Conservation (phyloP, 1,140 invertebrate species). For the Drosophila jambulina region DNA sequence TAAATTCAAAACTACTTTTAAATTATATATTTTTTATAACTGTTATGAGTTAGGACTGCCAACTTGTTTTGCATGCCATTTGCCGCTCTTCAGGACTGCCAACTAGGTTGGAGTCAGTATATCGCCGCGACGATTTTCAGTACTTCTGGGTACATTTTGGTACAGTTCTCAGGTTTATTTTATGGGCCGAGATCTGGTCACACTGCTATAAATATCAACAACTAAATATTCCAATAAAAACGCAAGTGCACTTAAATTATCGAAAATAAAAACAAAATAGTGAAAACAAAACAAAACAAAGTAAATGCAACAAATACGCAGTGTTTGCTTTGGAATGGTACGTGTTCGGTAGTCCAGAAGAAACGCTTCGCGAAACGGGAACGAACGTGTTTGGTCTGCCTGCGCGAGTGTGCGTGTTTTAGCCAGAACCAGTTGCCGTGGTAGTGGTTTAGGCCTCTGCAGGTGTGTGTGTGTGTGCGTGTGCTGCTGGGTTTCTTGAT, state of each 20-base stretch:
- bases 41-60: too few species aligned
- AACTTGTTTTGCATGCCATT: background rate
- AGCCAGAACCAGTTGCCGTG: conserved; percentile 71
- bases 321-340: background rate
- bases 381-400: conserved; percentile 68
- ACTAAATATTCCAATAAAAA: conserved; percentile 25
- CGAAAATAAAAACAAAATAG: conserved; percentile 14
- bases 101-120: background rate
- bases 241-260: conserved; percentile 24
- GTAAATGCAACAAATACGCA: background rate
- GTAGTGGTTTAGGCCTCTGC: conserved; percentile 11
- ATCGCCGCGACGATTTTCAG: too few species aligned
- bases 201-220: conserved; percentile 17
- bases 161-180: background rate
- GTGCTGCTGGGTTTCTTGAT: conserved; percentile 68
- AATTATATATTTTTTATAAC: too few species aligned
- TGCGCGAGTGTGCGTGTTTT: conserved; percentile 34
- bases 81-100: background rate
- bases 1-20: too few species aligned
- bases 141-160: background rate
- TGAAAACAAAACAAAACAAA: background rate
- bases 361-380: conserved; percentile 44
- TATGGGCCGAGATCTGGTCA: background rate
- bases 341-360: conserved; percentile 5
- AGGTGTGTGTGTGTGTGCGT: conserved; percentile 37